These are phyloP conservation scores for Takifugu flavidus DNA, from an alignment of 2,113 vertebrate species.

Conservation along the genomic window DNA sequence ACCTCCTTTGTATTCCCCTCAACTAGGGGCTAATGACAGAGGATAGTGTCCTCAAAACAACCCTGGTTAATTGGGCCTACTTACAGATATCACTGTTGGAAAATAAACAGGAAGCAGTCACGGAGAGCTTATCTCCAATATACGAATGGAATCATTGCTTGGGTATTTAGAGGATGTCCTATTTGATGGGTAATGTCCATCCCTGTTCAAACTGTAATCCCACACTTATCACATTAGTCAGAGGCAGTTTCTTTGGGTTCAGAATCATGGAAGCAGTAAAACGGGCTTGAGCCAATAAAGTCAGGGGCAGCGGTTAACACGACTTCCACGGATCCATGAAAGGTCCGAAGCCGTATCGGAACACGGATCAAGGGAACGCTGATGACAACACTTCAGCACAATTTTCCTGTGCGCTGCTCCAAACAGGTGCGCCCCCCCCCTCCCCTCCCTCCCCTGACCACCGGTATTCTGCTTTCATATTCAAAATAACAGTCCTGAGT, in stretches of 20 bases:
- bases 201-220: not conserved
- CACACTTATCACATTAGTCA: conserved; percentile 7
- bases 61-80: conserved; percentile 48
- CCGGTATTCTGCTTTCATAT: conserved; percentile 53
- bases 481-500: conserved; percentile 65
- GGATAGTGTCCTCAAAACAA: conserved; percentile 38
- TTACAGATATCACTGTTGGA: conserved; percentile 31
- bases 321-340: not conserved
- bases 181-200: conserved; percentile 8
- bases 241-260: not conserved
- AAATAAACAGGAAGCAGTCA: conserved; percentile 70
- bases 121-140: conserved; percentile 38
- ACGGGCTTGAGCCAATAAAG: not conserved
- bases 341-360: conserved; percentile 7
- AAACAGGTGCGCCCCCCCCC: conserved; percentile 68
- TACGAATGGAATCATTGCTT: conserved; percentile 48
- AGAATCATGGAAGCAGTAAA: not conserved
- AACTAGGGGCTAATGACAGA: conserved; percentile 30
- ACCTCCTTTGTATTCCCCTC: conserved; percentile 13
- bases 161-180: conserved; percentile 47
- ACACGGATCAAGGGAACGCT: conserved; percentile 21
- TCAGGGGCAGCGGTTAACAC: not conserved
- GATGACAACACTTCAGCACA: conserved; percentile 61
- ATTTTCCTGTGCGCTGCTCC: conserved; percentile 67
- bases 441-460: conserved; percentile 34